These are phyloP conservation scores for Rhagium mordax DNA, from an alignment of 2,888 invertebrate genomes.

Conservation along the genomic window DNA sequence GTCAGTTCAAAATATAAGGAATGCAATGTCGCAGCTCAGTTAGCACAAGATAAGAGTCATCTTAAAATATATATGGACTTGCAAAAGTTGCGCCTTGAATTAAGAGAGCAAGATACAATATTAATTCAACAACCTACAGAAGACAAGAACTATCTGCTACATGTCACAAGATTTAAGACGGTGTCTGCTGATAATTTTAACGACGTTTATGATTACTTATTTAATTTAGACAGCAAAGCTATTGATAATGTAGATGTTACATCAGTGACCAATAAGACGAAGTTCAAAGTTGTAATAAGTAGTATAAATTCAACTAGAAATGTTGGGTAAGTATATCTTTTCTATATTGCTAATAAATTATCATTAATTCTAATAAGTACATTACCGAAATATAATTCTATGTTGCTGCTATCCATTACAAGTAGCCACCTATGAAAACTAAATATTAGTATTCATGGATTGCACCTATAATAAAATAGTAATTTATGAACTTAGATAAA, in stretches of 20 bases:
- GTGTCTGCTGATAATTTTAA: background rate
- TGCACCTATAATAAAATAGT: too few species aligned
- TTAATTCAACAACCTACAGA: background rate
- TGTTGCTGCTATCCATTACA: too few species aligned
- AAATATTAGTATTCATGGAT: too few species aligned
- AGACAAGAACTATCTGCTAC: background rate
- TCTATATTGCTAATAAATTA: too few species aligned
- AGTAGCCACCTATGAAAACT: too few species aligned
- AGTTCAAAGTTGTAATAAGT: slow-evolving; percentile 6
- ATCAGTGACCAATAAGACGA: background rate
- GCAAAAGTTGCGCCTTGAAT: slow-evolving; percentile 69
- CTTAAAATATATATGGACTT: slow-evolving; percentile 76
- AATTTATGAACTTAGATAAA: too few species aligned
- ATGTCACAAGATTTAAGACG: background rate
- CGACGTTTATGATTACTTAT: background rate
- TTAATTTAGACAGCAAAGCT: background rate
- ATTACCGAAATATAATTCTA: too few species aligned
- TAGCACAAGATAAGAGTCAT: slow-evolving; percentile 71
- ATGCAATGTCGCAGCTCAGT: slow-evolving; percentile 75
- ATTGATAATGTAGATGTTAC: background rate
- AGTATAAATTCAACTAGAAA: background rate
- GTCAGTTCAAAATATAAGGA: slow-evolving; percentile 75
- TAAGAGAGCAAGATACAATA: slow-evolving; percentile 13
- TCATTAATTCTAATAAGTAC: too few species aligned
- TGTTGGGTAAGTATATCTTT: slow-evolving; percentile 8